Evolutionary conservation across 2,888 invertebrate genomes (phyloP).

Genomic region (Plebejus melissa): DNA sequence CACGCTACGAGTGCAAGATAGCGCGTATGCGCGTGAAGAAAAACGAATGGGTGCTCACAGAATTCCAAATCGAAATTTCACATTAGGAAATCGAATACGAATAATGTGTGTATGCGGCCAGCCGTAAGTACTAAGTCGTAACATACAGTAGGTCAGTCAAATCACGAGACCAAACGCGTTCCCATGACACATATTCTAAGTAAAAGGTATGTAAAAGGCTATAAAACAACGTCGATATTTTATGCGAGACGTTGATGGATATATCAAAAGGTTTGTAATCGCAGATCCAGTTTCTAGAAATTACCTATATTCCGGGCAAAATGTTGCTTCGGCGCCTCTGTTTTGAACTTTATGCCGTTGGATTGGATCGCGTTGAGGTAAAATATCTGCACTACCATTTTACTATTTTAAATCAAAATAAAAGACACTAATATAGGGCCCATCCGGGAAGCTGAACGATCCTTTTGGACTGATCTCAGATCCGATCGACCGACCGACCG

Average conservation of each 20-base stretch:
- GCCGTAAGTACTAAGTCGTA: neutral
- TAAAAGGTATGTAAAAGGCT: slow-evolving; percentile 19
- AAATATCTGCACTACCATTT: neutral
- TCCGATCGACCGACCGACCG: too few relatives aligned
- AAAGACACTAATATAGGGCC: neutral
- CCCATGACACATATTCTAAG: slow-evolving; percentile 19
- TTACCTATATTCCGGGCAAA: neutral
- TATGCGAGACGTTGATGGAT: slow-evolving; percentile 3
- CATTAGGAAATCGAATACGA: too few relatives aligned
- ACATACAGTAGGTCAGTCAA: neutral
- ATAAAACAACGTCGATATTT: slow-evolving; percentile 3
- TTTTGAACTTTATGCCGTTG: neutral
- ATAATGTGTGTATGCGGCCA: neutral
- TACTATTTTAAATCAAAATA: neutral
- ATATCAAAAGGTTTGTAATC: neutral
- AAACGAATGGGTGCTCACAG: too few relatives aligned
- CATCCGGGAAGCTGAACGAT: too few relatives aligned
- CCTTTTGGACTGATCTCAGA: too few relatives aligned
- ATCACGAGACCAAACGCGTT: slow-evolving; percentile 2
- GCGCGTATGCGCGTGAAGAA: too few relatives aligned
- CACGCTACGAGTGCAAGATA: too few relatives aligned
- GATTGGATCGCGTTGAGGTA: neutral
- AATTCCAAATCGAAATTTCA: too few relatives aligned
- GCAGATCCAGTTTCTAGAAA: neutral
- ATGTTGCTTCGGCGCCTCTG: neutral